Conservation (phyloP, 2,888 invertebrate species). For the Acanthosepion pharaonis region DNA sequence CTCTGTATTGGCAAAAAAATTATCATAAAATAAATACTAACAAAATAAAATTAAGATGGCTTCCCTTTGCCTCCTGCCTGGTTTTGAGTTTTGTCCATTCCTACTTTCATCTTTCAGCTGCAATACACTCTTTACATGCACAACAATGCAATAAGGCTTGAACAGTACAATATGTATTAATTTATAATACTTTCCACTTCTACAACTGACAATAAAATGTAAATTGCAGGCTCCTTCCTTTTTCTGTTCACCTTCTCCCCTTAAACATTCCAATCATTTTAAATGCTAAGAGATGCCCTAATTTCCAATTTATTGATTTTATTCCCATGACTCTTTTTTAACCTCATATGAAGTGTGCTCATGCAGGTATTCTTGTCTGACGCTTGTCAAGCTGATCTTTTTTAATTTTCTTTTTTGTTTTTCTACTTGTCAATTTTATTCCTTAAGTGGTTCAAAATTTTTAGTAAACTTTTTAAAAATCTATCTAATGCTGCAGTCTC, state of each 20-base stretch:
- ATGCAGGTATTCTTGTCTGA: slow-evolving; percentile 13
- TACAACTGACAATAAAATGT: slow-evolving; percentile 33
- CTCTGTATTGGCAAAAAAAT: too few relatives aligned
- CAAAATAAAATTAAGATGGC: not conserved
- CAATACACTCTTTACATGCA: not conserved
- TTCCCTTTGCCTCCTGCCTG: not conserved
- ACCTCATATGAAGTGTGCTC: not conserved
- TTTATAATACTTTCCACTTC: slow-evolving; percentile 33
- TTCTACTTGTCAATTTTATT: slow-evolving; percentile 6
- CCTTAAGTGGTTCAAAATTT: slow-evolving; percentile 23
- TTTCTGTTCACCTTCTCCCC: not conserved
- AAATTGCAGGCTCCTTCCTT: slow-evolving; percentile 33
- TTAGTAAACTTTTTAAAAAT: not conserved
- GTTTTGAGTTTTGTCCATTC: not conserved
- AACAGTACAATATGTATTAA: not conserved
- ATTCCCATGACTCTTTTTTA: slow-evolving; percentile 33
- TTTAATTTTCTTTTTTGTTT: not conserved
- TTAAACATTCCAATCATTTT: slow-evolving; percentile 33
- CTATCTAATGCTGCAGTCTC: slow-evolving; percentile 15
- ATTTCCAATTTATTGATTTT: slow-evolving; percentile 11
- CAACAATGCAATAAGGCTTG: not conserved
- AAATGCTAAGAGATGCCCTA: slow-evolving; percentile 33
- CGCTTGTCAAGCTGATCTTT: not conserved
- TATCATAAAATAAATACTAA: not conserved
- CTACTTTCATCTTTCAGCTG: not conserved